phyloP scores from a whole-genome alignment of 2,113 vertebrate species.

The Hyperopisus bebe region DNA sequence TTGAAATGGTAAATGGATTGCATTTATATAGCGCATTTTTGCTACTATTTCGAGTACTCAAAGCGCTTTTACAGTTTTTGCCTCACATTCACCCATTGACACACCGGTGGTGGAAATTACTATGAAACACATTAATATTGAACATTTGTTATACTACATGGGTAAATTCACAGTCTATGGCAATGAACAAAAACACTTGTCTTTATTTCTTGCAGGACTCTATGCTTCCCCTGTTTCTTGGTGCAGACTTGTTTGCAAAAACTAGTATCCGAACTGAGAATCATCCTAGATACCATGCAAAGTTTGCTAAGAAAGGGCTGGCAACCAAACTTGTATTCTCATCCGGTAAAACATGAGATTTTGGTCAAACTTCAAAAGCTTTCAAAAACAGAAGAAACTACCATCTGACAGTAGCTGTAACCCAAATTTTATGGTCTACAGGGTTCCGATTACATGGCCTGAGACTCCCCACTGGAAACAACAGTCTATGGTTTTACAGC shows the following conservation, averaged over 20 bases:
- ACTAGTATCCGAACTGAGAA: slow-evolving; percentile 67
- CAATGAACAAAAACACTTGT: neutral
- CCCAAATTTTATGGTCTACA: slow-evolving; percentile 30
- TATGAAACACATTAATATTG: neutral
- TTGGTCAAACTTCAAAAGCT: neutral
- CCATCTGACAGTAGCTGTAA: neutral
- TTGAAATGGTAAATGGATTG: neutral
- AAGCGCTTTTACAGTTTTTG: too few relatives aligned
- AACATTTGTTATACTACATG: neutral
- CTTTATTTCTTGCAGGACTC: slow-evolving; percentile 46
- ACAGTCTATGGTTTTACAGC: slow-evolving; percentile 73
- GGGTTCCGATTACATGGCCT: slow-evolving; percentile 64
- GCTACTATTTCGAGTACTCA: too few relatives aligned
- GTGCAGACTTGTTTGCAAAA: slow-evolving; percentile 65
- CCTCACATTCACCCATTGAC: too few relatives aligned
- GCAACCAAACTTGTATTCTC: slow-evolving; percentile 66
- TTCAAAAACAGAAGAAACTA: neutral
- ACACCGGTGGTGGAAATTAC: neutral
- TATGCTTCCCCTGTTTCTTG: slow-evolving; percentile 62
- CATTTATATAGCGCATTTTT: too few relatives aligned
- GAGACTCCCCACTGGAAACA: slow-evolving; percentile 53
- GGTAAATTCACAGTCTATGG: neutral
- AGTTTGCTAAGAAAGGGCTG: slow-evolving; percentile 67
- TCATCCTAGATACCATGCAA: slow-evolving; percentile 68
- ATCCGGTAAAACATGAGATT: slow-evolving; percentile 45